Percentiles rank a stretch among this genome's conserved stretches.
phyloP scores from a whole-genome alignment of 2,113 vertebrate genomes.

The Pollimyrus isidori region DNA sequence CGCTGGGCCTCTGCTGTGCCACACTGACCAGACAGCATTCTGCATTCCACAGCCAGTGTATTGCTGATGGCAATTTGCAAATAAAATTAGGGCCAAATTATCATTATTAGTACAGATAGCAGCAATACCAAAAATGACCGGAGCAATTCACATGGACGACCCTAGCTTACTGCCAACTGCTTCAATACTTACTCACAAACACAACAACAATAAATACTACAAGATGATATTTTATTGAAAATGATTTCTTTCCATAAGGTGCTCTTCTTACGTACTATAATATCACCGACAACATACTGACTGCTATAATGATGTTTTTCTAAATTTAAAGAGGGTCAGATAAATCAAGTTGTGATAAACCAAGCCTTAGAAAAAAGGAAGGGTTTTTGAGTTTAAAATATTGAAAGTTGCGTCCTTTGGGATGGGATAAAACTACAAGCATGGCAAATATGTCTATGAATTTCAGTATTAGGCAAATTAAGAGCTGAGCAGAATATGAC shows the following conservation, averaged over 20 bases:
- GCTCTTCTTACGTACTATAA: neutral
- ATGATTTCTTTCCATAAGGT: neutral
- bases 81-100: neutral
- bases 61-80: neutral
- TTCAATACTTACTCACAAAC: neutral
- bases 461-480: neutral
- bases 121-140: neutral
- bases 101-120: neutral
- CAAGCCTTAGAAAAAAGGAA: neutral
- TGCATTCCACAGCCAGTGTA: neutral
- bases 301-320: neutral
- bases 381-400: neutral
- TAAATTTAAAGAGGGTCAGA: neutral
- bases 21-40: neutral
- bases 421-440: neutral
- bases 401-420: neutral
- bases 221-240: neutral
- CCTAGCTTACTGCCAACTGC: neutral
- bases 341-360: neutral
- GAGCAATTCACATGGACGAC: neutral
- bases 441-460: neutral
- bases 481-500: slow-evolving; percentile 30
- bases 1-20: neutral
- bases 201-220: neutral
- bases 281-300: neutral